Base-by-base conservation (phyloP, 2,113 vertebrate species). In the Oostethus manadensis region DNA sequence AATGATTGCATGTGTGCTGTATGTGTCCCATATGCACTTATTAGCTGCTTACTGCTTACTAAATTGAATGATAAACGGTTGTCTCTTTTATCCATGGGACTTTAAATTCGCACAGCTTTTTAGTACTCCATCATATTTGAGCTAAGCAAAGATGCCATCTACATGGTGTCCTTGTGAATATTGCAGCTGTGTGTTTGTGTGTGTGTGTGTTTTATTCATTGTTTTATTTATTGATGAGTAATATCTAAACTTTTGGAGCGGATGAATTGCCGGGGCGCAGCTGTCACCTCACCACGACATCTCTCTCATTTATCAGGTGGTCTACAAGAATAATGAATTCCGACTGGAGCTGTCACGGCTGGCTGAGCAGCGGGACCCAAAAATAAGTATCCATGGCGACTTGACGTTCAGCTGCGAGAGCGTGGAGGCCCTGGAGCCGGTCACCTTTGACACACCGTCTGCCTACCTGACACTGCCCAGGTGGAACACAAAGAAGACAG, bases 281-380 rank as follows among this genome's bases (percentile, higher is more conserved):
- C 74, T 72, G 63, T 77, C 69, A 67, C 62, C 73, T 73, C 66
- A 80, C 58, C 18, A 38, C 35, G 1, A 69, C 62, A 58, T 78
- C 62, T 76, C 68, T 77, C 54, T 74, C 59, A 15, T 78, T 81
- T 64, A 75, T 65, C 68, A 76, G 95, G 94, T 98, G 75, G 91
- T 98, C 63, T 98, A 98, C 84, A 97, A 93, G 87, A 98, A 98
- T 88, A 97, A 95, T 18, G 95, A 98, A 87, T 95, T 96, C 81
- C 92, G 93, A 79, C 89, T 98, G 85, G 94, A 95, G 46, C 89
- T 98, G 21, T 98, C 95, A 14, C 93, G 88, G 8, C 87, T 97
- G 80, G 95, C 95, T 10, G 93, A 93, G 59, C 91, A 91, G 71
- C 90, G 86, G 0, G 94, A 96, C 86, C 88, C 91, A 18, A 93